A percentile compares a stretch with the other conserved stretches of the same genome.
phyloP scores from a whole-genome alignment of 30 jellyfish, hydroid and myxozoan species.

The Morbakka virulenta region DNA sequence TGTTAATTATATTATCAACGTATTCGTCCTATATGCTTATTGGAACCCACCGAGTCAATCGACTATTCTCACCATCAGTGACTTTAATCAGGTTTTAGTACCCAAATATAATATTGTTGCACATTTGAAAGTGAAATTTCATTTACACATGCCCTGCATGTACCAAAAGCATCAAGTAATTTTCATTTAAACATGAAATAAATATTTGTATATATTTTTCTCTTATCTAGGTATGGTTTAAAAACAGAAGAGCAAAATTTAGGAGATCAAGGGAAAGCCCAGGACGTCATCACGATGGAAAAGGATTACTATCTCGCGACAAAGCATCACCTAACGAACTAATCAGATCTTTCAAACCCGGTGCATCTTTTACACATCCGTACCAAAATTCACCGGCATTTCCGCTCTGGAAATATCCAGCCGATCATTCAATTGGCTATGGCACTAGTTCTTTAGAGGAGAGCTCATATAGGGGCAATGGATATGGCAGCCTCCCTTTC shows the following conservation, averaged over 20 bases:
- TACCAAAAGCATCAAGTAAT: too few species aligned
- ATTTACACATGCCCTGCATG: too few species aligned
- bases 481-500: conserved; percentile 81
- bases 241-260: conserved; percentile 94
- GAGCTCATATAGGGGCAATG: conserved; percentile 73
- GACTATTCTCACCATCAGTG: too few species aligned
- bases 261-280: conserved; percentile 99
- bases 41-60: too few species aligned
- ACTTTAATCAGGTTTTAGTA: too few species aligned
- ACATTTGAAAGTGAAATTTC: too few species aligned
- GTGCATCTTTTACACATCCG: conserved; percentile 76
- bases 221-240: conserved; percentile 90
- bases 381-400: conserved; percentile 71
- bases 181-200: background rate
- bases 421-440: conserved; percentile 67
- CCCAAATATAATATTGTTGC: too few species aligned
- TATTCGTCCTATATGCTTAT: too few species aligned
- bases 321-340: conserved; percentile 88
- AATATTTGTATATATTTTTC: background rate
- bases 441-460: conserved; percentile 73
- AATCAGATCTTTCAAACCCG: conserved; percentile 86
- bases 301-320: conserved; percentile 85
- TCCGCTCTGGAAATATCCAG: conserved; percentile 97
- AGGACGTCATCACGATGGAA: conserved; percentile 85
- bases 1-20: too few species aligned